Percentiles rank a stretch among this genome's conserved stretches.
These are phyloP conservation scores for Tachina grossa DNA, from an alignment of 2,888 invertebrate species.

Conservation along the genomic window DNA sequence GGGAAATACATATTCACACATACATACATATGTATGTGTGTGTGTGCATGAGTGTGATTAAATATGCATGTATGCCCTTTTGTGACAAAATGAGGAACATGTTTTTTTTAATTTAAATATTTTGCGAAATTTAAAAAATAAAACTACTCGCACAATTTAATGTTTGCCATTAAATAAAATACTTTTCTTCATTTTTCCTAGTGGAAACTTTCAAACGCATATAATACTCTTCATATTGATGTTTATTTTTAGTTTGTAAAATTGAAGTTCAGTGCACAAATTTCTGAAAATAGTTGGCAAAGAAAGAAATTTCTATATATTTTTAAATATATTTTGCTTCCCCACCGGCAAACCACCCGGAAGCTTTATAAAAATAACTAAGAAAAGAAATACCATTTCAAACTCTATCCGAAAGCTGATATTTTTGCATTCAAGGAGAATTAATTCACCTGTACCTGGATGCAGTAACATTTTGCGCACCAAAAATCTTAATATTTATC, in stretches of 20 bases:
- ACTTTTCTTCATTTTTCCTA: neutral
- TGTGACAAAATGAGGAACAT: slow-evolving; percentile 10
- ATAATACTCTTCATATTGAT: no score
- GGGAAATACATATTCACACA: neutral
- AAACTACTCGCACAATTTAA: neutral
- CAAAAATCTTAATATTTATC: no score
- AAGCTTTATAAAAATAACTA: neutral
- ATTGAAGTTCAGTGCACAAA: slow-evolving; percentile 43
- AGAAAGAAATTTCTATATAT: neutral
- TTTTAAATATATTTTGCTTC: slow-evolving; percentile 1
- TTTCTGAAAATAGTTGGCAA: slow-evolving; percentile 16
- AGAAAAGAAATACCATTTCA: neutral
- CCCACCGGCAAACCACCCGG: neutral
- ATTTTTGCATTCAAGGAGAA: neutral
- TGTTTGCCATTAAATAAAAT: neutral
- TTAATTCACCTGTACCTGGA: no score
- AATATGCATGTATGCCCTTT: slow-evolving; percentile 3
- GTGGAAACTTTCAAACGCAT: neutral
- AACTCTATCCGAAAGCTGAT: neutral
- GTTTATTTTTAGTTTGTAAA: slow-evolving; percentile 20
- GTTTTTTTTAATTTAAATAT: neutral
- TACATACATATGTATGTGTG: neutral
- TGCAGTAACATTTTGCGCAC: no score
- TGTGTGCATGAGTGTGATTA: slow-evolving; percentile 9
- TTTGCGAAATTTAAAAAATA: neutral